These are phyloP conservation scores for Mirounga angustirostris DNA, from an alignment of 2,113 vertebrate genomes.

Conservation along the genomic window DNA sequence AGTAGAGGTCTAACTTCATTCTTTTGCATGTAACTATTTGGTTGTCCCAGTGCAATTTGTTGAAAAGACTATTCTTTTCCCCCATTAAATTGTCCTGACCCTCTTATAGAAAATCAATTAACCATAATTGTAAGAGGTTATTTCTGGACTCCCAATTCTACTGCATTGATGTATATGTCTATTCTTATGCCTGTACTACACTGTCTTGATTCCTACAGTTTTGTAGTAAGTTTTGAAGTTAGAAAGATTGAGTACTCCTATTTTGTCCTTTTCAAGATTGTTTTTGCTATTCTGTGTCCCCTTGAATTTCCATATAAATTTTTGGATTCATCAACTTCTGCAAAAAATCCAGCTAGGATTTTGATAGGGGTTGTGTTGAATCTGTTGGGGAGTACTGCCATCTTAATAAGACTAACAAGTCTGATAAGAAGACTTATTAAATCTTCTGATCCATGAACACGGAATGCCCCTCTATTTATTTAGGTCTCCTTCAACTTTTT, in stretches of 20 bases:
- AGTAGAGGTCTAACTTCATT: constrained; percentile 36
- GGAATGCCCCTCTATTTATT: not conserved
- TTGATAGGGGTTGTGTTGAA: not conserved
- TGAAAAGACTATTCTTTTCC: constrained; percentile 37
- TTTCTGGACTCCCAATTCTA: constrained; percentile 7
- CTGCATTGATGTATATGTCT: not conserved
- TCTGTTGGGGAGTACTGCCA: not conserved
- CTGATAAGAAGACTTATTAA: not conserved
- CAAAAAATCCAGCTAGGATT: constrained; percentile 8
- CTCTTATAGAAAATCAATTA: constrained; percentile 30
- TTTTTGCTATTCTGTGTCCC: not conserved
- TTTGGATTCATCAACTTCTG: not conserved
- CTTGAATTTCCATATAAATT: not conserved
- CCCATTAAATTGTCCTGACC: not conserved
- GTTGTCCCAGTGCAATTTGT: constrained; percentile 24
- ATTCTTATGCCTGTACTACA: not conserved
- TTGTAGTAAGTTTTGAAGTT: constrained; percentile 39
- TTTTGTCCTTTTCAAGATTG: constrained; percentile 7
- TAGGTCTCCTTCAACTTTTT: not conserved
- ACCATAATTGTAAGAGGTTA: constrained; percentile 20
- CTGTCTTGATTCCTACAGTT: not conserved
- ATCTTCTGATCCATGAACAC: not conserved
- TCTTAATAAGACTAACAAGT: not conserved
- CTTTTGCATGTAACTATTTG: constrained; percentile 17
- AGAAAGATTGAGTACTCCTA: not conserved